These are phyloP conservation scores for Apostichopus parvimensis DNA, from an alignment of 35 echinoderm and acorn worm species.

Conservation along the genomic window DNA sequence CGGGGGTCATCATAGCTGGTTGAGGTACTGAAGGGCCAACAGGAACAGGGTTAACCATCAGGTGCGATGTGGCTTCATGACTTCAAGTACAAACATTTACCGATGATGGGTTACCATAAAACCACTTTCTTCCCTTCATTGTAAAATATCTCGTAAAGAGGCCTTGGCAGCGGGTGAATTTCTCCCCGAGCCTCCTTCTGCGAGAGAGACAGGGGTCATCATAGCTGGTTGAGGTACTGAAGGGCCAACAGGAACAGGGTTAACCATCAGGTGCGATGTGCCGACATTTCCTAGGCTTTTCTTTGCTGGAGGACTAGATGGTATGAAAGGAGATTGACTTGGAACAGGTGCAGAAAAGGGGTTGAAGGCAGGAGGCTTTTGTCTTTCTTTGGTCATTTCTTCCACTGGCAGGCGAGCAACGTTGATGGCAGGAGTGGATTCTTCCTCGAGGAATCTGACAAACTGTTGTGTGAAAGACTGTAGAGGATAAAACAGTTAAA, in stretches of 20 bases:
- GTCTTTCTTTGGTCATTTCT: conserved; percentile 80
- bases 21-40: conserved; percentile 39
- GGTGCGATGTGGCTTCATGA: conserved; percentile 10
- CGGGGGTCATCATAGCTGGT: conserved; percentile 1
- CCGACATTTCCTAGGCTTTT: conserved; percentile 20
- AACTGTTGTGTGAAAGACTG: conserved; percentile 95
- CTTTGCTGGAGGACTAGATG: conserved; percentile 51
- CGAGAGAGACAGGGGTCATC: conserved; percentile 16
- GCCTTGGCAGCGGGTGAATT: conserved; percentile 16
- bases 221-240: conserved; percentile 22
- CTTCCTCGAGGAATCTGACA: conserved; percentile 82
- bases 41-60: conserved; percentile 29
- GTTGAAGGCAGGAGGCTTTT: conserved; percentile 76
- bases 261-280: conserved; percentile 40
- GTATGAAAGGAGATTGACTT: conserved; percentile 82
- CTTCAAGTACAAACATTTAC: too few species aligned
- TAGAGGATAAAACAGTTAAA: background rate
- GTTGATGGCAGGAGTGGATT: conserved; percentile 73
- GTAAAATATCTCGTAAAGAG: conserved; percentile 22
- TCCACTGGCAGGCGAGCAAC: conserved; percentile 78
- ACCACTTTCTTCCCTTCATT: background rate
- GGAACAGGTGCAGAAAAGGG: conserved; percentile 96
- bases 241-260: conserved; percentile 28
- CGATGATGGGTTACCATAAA: too few species aligned
- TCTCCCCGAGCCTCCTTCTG: conserved; percentile 24